Evolutionary conservation across 1,140 invertebrate genomes (phyloP).

Genomic region (Heliothis virescens): DNA sequence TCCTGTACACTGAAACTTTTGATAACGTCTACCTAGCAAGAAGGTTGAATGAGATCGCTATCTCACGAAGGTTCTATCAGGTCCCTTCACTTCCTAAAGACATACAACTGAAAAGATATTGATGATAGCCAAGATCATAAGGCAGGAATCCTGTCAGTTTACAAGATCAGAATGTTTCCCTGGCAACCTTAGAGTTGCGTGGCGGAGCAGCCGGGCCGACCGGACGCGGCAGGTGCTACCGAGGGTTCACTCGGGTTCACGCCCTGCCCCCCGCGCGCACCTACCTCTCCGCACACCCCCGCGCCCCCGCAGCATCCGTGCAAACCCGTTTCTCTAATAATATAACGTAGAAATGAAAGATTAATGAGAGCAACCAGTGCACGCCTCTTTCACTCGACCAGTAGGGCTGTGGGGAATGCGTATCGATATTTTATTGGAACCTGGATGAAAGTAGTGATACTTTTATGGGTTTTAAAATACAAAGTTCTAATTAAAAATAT

Average conservation of each 20-base stretch:
- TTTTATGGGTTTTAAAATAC: too few species aligned
- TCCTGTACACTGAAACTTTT: background rate
- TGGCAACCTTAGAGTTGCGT: constrained; percentile 34
- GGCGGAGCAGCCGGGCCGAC: constrained; percentile 51
- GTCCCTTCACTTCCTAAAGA: background rate
- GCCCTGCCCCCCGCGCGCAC: constrained; percentile 55
- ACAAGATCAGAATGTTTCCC: constrained; percentile 26
- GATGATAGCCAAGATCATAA: constrained; percentile 5
- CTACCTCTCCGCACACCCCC: background rate
- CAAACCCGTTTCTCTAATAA: constrained; percentile 85
- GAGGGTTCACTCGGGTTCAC: constrained; percentile 83
- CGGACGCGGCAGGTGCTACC: constrained; percentile 83
- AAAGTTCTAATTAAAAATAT: too few species aligned
- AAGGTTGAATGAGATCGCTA: background rate
- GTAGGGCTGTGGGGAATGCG: constrained; percentile 17
- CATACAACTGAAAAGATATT: background rate
- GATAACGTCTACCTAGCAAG: background rate
- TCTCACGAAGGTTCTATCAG: background rate
- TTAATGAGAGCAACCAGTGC: constrained; percentile 84
- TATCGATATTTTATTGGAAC: constrained; percentile 13
- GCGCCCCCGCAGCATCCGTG: constrained; percentile 74
- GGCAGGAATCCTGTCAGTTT: constrained; percentile 27
- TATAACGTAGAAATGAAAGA: constrained; percentile 86
- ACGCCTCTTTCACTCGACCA: constrained; percentile 79
- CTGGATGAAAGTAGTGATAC: background rate